Evolutionary conservation across 2,797 vertebrate genomes (phyloP).

Genomic region (Cuniculus paca): DNA sequence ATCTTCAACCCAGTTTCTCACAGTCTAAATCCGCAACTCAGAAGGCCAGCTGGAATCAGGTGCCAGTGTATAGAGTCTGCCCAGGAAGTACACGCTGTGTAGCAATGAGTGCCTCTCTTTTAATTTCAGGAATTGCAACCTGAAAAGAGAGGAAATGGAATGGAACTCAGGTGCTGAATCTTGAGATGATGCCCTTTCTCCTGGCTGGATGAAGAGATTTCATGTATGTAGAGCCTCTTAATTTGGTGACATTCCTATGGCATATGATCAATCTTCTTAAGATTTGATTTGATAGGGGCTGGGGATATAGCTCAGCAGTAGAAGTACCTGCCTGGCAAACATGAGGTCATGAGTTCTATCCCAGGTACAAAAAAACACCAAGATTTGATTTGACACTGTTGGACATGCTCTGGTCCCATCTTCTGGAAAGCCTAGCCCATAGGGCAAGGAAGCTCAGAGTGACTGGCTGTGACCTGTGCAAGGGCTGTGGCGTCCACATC

Average conservation of each 20-base stretch:
- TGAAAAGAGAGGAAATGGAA: neutral
- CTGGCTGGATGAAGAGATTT: neutral
- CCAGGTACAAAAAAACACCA: no score
- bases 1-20: neutral
- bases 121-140: neutral
- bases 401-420: neutral
- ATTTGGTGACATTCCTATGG: neutral
- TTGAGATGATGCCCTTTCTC: neutral
- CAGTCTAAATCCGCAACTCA: neutral
- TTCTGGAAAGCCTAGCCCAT: neutral
- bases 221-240: neutral
- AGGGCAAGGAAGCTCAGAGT: neutral
- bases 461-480: neutral
- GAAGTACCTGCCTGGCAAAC: no score
- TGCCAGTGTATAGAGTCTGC: neutral
- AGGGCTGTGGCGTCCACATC: neutral
- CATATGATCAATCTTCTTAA: slow-evolving; percentile 22
- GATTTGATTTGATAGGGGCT: neutral
- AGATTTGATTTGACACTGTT: neutral
- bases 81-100: neutral
- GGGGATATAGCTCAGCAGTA: no score
- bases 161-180: neutral
- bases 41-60: neutral
- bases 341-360: no score
- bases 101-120: neutral